Conservation (phyloP, 1,140 invertebrate species). For the Drosophila rhopaloa region DNA sequence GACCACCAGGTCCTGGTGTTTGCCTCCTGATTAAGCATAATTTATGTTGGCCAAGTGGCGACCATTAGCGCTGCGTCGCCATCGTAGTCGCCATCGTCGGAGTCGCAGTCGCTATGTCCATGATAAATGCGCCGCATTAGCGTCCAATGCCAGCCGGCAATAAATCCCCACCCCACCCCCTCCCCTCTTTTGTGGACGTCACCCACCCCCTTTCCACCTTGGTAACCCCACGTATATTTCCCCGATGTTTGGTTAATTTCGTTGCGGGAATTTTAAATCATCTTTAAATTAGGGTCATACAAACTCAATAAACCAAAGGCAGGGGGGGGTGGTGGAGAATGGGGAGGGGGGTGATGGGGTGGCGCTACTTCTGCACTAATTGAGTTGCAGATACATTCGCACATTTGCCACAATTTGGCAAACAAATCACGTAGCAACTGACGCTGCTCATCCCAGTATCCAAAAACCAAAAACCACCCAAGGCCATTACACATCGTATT, state of each 20-base stretch:
- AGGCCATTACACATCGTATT: constrained; percentile 34
- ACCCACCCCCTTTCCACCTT: background rate
- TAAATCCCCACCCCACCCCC: constrained; percentile 37
- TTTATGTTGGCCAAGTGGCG: constrained; percentile 77
- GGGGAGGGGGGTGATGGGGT: too few species aligned
- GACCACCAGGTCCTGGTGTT: constrained; percentile 6
- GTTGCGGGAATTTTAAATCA: constrained; percentile 81
- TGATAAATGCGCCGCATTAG: constrained; percentile 79
- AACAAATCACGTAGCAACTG: constrained; percentile 76
- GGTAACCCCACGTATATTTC: constrained; percentile 18
- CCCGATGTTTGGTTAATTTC: constrained; percentile 75
- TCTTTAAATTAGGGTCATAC: constrained; percentile 82
- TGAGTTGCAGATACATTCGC: constrained; percentile 50
- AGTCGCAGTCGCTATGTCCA: constrained; percentile 36
- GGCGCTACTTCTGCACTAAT: constrained; percentile 49
- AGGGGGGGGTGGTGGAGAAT: background rate
- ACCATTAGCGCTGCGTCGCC: constrained; percentile 66
- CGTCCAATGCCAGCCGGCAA: constrained; percentile 59
- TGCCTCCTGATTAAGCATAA: constrained; percentile 71
- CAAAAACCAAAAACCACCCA: constrained; percentile 10
- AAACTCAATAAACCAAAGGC: constrained; percentile 75
- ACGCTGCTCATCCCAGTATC: constrained; percentile 21
- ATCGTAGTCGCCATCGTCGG: constrained; percentile 7
- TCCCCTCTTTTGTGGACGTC: background rate
- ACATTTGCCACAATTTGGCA: constrained; percentile 78